Percentiles rank a stretch among this genome's conserved stretches.
Evolutionary conservation across 2,888 invertebrate species (phyloP).

Genomic region (Theretra japonica): DNA sequence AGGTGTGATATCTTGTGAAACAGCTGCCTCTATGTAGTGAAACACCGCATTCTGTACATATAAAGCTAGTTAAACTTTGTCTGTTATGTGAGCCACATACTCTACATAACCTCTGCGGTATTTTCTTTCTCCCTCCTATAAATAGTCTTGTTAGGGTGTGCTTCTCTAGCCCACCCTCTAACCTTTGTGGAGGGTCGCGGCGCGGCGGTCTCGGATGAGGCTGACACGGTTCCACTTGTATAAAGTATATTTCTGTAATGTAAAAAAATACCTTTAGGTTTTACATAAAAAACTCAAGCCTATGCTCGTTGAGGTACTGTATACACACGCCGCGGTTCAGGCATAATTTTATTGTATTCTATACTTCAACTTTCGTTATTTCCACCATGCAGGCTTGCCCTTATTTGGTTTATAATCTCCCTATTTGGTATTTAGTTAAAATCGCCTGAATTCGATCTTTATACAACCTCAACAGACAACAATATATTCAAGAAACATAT

Average conservation of each 20-base stretch:
- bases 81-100: not conserved
- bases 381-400: no score
- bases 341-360: no score
- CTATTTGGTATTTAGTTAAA: no score
- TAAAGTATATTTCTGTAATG: slow-evolving; percentile 4
- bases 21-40: not conserved
- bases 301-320: no score
- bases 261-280: not conserved
- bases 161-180: not conserved
- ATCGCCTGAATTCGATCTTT: no score
- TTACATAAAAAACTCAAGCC: no score
- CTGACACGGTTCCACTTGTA: not conserved
- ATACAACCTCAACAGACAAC: no score
- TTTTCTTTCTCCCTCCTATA: not conserved
- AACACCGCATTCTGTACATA: not conserved
- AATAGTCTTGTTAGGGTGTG: not conserved
- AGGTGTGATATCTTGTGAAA: slow-evolving; percentile 6
- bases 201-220: not conserved
- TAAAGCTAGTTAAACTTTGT: slow-evolving; percentile 9
- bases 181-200: not conserved
- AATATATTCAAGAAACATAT: no score
- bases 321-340: no score
- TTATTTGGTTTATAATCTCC: no score
- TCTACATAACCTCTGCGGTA: slow-evolving; percentile 10
- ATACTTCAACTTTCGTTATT: no score